Percentiles rank a stretch among this genome's conserved stretches.
These are phyloP conservation scores for Heteromormyrus szaboi DNA, from an alignment of 2,797 vertebrate genomes.

Conservation along the genomic window DNA sequence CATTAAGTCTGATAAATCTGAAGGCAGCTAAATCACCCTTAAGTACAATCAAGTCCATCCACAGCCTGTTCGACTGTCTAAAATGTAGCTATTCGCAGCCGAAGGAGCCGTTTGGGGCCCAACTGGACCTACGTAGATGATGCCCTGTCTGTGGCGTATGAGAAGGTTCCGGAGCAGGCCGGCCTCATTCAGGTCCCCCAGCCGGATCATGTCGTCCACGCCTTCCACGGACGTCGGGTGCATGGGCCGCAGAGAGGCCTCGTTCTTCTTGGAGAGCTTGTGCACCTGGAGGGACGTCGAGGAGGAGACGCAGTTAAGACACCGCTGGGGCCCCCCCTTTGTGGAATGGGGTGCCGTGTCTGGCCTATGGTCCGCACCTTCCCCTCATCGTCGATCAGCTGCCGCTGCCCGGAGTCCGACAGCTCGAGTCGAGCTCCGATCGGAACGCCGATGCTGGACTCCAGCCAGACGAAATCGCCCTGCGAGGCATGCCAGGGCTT, in stretches of 20 bases:
- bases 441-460: constrained; percentile 60
- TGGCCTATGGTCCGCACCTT: constrained; percentile 61
- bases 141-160: constrained; percentile 81
- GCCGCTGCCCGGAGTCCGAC: constrained; percentile 56
- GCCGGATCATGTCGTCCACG: constrained; percentile 91
- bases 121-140: constrained; percentile 81
- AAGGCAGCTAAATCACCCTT: neutral
- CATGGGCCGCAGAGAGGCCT: constrained; percentile 68
- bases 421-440: constrained; percentile 78
- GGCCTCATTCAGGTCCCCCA: constrained; percentile 87
- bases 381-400: constrained; percentile 82
- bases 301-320: neutral
- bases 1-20: no score
- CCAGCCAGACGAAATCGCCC: constrained; percentile 90
- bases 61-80: neutral
- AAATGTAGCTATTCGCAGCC: neutral
- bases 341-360: neutral
- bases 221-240: constrained; percentile 79
- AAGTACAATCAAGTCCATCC: neutral
- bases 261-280: constrained; percentile 64
- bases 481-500: constrained; percentile 34
- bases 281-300: constrained; percentile 64
- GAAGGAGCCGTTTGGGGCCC: neutral
- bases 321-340: no score
- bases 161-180: constrained; percentile 90